Conservation (phyloP, 2,797 vertebrate genomes). For the Sebastiscus tertius region DNA sequence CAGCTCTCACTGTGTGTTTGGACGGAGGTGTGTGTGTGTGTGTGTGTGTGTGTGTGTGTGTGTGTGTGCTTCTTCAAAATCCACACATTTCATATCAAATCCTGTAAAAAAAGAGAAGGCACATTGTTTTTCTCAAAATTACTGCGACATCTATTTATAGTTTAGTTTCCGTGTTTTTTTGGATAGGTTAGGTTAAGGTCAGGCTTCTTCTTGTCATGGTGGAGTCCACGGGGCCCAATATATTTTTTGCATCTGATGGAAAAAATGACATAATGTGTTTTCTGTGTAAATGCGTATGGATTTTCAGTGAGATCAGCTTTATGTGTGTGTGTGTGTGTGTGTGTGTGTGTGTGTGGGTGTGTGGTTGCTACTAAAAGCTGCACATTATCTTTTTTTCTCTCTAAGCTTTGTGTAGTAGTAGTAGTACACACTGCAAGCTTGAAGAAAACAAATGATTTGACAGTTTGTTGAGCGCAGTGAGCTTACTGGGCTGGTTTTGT, state of each 20-base stretch:
- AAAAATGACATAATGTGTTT: background rate
- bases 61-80: background rate
- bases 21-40: too few species aligned
- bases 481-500: slow-evolving; percentile 2
- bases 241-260: background rate
- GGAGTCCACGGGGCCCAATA: background rate
- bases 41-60: too few species aligned
- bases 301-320: background rate
- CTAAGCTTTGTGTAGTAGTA: background rate
- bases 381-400: background rate
- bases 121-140: background rate
- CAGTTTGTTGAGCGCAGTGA: background rate
- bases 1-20: background rate
- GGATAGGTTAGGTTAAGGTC: background rate
- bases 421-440: background rate
- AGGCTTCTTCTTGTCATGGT: background rate
- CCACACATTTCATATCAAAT: background rate
- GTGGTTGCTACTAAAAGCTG: background rate
- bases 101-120: background rate
- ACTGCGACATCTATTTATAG: background rate
- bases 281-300: background rate
- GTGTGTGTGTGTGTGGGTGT: too few species aligned
- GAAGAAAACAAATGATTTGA: background rate
- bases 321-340: background rate
- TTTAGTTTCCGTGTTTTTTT: background rate